A percentile compares a stretch with the other conserved stretches of the same genome.
phyloP scores from a whole-genome alignment of 2,888 invertebrate species.

The Pocota personata region DNA sequence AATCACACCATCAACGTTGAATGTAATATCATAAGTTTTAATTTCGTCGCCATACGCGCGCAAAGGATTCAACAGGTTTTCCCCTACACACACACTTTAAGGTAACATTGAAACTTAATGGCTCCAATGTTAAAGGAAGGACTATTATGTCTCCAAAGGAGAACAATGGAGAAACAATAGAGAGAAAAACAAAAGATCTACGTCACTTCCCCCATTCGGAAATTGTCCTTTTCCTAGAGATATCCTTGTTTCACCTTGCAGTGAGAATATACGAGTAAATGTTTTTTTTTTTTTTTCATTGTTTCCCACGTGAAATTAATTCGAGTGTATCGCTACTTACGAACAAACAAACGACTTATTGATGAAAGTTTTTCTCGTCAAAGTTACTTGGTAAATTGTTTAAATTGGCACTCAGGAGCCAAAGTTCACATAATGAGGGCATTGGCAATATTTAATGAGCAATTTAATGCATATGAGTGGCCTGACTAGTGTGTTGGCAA shows the following conservation, averaged over 20 bases:
- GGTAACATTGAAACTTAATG: slow-evolving; percentile 43
- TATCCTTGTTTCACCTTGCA: neutral
- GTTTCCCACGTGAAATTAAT: slow-evolving; percentile 33
- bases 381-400: slow-evolving; percentile 61
- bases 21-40: slow-evolving; percentile 61
- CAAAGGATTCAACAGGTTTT: slow-evolving; percentile 51
- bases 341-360: slow-evolving; percentile 34
- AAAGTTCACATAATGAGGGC: slow-evolving; percentile 30
- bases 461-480: slow-evolving; percentile 11
- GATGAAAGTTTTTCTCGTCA: slow-evolving; percentile 37
- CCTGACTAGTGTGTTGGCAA: slow-evolving; percentile 9
- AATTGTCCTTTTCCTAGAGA: neutral
- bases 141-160: neutral
- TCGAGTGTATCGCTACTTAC: slow-evolving; percentile 13
- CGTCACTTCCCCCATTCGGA: neutral
- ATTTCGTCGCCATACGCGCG: slow-evolving; percentile 29
- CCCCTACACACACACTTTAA: neutral
- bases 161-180: neutral
- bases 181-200: neutral
- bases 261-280: neutral
- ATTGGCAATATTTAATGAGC: slow-evolving; percentile 52
- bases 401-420: slow-evolving; percentile 41
- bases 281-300: neutral
- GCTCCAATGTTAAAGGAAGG: neutral
- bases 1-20: slow-evolving; percentile 43